Base-by-base conservation (phyloP, 2,797 vertebrate genomes). In the Sebastes matsubarae region DNA sequence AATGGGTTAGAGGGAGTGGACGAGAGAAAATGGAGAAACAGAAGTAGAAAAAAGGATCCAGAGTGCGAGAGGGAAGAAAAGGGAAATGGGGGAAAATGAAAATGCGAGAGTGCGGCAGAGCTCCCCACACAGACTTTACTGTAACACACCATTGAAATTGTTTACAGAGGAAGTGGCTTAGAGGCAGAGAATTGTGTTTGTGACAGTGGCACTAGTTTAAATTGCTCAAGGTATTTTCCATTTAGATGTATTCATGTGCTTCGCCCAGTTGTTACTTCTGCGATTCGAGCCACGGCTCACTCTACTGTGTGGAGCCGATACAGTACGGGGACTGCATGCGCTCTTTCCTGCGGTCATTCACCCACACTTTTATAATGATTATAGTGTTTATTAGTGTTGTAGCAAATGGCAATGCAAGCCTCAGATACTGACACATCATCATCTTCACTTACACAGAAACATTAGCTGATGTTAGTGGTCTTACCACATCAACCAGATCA, bases 171-270 rank as follows among this genome's bases (percentile, higher is more conserved):
- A 73, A 72, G 46, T 58, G 38, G 54, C 80, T 89, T 30, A 9
- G 42, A 85, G 79, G 77, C 87, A 75, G 36, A 80, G 74, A 52
- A 32, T 86, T 82, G 75, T 75, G 60, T 86, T 82, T 81, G 63
- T 77, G 61, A 18, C 60, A 66, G 66, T 18, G 10, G 54, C 61
- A 30, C 24, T 38, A n/a, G 34, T 73, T 72, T 59, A 70, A 81
- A 88, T 68, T 60, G 65, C 76, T 81, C 25, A 54, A 30, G 70
- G 65, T 79, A 54, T 67, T 80, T 72, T 76, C 38, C 50, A 78
- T 86, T 86, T 72, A 77, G 50, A 82, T 74, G 60, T 65, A 24
- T 78, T 63, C 60, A 66, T 68, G 68, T 76, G 76, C 60, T 70
- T 71, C 27, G 8, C 22, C 29, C 59, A 29, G 52, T 46, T 55